These are phyloP conservation scores for Lingula anatina DNA, from an alignment of 2,888 invertebrate species.

Conservation along the genomic window DNA sequence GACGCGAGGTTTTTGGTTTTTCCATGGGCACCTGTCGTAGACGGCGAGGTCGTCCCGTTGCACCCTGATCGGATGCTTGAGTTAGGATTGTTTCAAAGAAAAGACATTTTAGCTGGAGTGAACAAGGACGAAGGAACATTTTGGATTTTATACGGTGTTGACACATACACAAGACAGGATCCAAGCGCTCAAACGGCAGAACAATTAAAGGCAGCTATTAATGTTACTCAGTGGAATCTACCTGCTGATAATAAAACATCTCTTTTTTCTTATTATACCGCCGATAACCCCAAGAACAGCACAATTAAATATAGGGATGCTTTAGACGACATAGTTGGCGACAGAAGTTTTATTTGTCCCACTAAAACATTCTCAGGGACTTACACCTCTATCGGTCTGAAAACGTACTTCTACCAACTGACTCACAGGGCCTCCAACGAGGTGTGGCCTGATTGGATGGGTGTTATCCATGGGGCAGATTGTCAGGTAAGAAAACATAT, in stretches of 20 bases:
- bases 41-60: constrained; percentile 84
- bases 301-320: constrained; percentile 65
- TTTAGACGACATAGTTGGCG: constrained; percentile 86
- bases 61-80: constrained; percentile 60
- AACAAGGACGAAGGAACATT: constrained; percentile 91
- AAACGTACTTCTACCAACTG: constrained; percentile 54
- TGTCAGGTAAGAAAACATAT: constrained; percentile 61
- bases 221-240: constrained; percentile 14
- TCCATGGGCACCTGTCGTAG: constrained; percentile 86
- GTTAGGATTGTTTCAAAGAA: constrained; percentile 77
- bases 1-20: constrained; percentile 66
- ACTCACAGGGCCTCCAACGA: constrained; percentile 60
- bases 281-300: constrained; percentile 67
- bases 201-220: constrained; percentile 9
- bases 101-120: constrained; percentile 81
- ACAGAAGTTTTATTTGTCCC: constrained; percentile 82
- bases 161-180: constrained; percentile 53
- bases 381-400: constrained; percentile 81
- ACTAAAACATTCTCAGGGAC: constrained; percentile 84
- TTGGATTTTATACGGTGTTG: constrained; percentile 82
- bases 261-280: constrained; percentile 75
- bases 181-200: constrained; percentile 12
- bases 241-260: constrained; percentile 69
- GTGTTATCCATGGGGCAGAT: constrained; percentile 89
- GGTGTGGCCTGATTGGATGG: constrained; percentile 91